Conservation (phyloP, 2,797 vertebrate species). For the Orientallactaga sibirica region DNA sequence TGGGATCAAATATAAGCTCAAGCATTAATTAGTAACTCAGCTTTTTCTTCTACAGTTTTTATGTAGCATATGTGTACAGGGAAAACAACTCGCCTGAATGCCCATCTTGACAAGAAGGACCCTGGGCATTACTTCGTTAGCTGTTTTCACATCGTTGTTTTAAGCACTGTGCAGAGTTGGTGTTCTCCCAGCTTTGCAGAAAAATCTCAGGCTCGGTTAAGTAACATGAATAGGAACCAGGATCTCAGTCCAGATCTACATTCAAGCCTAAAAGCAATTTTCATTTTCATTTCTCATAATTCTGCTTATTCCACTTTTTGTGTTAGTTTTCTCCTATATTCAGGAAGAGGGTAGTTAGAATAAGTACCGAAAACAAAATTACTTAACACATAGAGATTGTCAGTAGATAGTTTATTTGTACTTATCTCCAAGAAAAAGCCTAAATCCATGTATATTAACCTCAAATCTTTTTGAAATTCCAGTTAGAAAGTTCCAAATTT, state of each 20-base stretch:
- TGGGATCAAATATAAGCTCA: background rate
- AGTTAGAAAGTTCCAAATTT: constrained; percentile 2
- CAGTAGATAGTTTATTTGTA: background rate
- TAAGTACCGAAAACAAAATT: background rate
- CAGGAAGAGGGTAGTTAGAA: background rate
- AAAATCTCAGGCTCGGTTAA: background rate
- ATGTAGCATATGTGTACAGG: background rate
- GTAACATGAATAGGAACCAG: constrained; percentile 3
- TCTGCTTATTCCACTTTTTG: background rate
- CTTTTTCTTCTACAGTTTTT: background rate
- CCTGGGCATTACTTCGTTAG: background rate
- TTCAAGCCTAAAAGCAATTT: constrained; percentile 37
- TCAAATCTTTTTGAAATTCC: background rate
- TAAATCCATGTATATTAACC: constrained; percentile 20
- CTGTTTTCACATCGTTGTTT: background rate
- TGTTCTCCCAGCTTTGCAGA: background rate
- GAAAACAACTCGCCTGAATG: background rate
- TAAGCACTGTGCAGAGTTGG: background rate
- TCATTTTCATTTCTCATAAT: background rate
- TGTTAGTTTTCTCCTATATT: background rate
- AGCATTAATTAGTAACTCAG: background rate
- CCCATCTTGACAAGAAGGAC: background rate
- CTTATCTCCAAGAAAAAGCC: constrained; percentile 12
- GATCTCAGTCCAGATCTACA: background rate
- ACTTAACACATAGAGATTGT: constrained; percentile 9